Evolutionary conservation across 2,888 invertebrate species (phyloP).

Genomic region (Drosophila antonietae): DNA sequence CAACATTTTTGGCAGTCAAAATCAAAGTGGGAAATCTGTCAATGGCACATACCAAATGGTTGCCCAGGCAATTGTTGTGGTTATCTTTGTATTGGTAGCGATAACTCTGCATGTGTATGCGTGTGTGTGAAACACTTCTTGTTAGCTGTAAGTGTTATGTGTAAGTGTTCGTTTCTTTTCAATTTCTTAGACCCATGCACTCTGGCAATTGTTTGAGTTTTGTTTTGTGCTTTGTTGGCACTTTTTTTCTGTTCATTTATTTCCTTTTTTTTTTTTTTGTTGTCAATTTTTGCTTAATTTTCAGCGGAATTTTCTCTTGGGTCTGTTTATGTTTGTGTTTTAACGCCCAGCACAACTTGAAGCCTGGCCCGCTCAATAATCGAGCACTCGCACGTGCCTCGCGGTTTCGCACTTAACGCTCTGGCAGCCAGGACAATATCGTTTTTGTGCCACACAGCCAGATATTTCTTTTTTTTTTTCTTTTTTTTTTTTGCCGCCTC

Average conservation of each 20-base stretch:
- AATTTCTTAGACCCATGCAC: conserved; percentile 32
- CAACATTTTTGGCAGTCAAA: conserved; percentile 30
- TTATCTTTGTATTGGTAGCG: conserved; percentile 29
- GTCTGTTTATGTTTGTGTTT: conserved; percentile 59
- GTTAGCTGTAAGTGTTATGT: conserved; percentile 66
- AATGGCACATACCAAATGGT: conserved; percentile 57
- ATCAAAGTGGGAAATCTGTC: conserved; percentile 59
- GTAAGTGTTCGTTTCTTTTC: conserved; percentile 49
- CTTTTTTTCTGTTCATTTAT: conserved; percentile 17
- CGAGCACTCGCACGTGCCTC: conserved; percentile 58
- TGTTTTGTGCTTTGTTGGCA: conserved; percentile 61
- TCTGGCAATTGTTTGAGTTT: conserved; percentile 31
- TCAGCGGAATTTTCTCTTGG: conserved; percentile 48
- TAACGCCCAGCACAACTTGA: conserved; percentile 37
- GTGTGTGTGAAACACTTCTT: conserved; percentile 67
- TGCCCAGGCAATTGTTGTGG: conserved; percentile 47
- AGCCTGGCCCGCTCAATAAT: conserved; percentile 28
- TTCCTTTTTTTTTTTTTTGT: not conserved
- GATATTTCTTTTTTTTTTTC: conserved; percentile 21
- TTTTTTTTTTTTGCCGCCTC: conserved; percentile 5
- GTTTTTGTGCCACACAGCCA: conserved; percentile 29
- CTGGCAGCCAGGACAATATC: conserved; percentile 17
- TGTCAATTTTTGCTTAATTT: conserved; percentile 52
- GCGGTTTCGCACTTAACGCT: conserved; percentile 49
- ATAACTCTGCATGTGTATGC: conserved; percentile 19